These are phyloP conservation scores for Ceramica pisi DNA, from an alignment of 2,888 invertebrate genomes.

Conservation along the genomic window DNA sequence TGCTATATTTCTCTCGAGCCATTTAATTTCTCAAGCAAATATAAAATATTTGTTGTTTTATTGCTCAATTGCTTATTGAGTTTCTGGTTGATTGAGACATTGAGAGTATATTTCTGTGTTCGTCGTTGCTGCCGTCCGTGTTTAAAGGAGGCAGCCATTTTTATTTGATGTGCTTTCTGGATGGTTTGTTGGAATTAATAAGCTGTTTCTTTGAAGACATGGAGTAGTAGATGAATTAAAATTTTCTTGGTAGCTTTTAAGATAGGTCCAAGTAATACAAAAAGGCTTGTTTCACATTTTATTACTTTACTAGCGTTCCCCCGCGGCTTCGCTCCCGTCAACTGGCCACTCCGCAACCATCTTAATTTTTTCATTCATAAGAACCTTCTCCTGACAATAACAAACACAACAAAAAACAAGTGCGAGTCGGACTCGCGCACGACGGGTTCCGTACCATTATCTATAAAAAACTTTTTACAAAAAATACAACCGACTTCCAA, in stretches of 20 bases:
- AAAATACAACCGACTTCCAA: no score
- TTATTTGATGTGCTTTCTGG: not conserved
- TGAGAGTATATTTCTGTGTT: constrained; percentile 9
- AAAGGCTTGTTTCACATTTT: no score
- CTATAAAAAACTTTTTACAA: no score
- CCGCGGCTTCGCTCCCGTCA: no score
- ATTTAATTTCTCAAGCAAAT: constrained; percentile 44
- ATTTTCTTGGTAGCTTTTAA: not conserved
- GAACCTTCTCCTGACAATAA: no score
- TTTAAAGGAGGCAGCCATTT: not conserved
- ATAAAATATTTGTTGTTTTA: constrained; percentile 17
- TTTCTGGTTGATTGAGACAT: constrained; percentile 23
- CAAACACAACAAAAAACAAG: no score
- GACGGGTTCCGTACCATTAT: no score
- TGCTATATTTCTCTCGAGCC: constrained; percentile 16
- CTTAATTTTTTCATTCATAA: no score
- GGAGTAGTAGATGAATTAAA: not conserved
- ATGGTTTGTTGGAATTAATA: not conserved
- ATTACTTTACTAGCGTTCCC: no score
- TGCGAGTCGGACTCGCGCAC: no score
- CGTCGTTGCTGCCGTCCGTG: not conserved
- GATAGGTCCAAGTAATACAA: not conserved
- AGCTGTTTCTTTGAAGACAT: not conserved
- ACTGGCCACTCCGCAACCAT: no score
- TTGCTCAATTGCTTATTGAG: constrained; percentile 15